phyloP scores from a whole-genome alignment of 2,797 vertebrate genomes.

The Bryconaethiops microstoma region DNA sequence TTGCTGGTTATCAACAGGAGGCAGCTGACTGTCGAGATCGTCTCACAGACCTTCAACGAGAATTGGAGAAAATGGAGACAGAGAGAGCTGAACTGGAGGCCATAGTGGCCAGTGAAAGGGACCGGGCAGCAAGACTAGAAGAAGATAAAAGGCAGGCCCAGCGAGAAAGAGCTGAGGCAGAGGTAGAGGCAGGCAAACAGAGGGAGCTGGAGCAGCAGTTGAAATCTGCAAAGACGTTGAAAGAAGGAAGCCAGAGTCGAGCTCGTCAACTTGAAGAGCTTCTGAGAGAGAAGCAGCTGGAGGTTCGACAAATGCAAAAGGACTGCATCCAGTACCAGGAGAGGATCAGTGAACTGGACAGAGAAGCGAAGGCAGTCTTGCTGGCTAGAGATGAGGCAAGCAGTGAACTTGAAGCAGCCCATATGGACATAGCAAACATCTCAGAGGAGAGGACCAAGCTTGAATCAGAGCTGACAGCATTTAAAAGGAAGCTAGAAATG shows the following conservation, averaged over 20 bases:
- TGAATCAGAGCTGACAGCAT: constrained; percentile 78
- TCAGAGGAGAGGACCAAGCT: constrained; percentile 74
- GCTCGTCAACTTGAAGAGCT: constrained; percentile 92
- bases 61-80: constrained; percentile 70
- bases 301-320: constrained; percentile 92
- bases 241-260: constrained; percentile 81
- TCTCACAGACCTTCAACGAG: constrained; percentile 68
- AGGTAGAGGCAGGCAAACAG: constrained; percentile 79
- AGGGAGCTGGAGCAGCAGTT: constrained; percentile 88
- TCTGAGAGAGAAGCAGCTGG: constrained; percentile 93
- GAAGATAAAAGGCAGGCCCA: constrained; percentile 88
- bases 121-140: constrained; percentile 78
- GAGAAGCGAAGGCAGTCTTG: constrained; percentile 84
- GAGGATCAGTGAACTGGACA: constrained; percentile 86
- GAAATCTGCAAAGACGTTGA: constrained; percentile 80
- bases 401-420: constrained; percentile 77
- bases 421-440: constrained; percentile 70
- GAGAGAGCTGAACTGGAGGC: constrained; percentile 77
- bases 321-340: constrained; percentile 94
- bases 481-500: constrained; percentile 80
- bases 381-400: constrained; percentile 79
- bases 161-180: constrained; percentile 79
- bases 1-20: constrained; percentile 96
- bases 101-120: constrained; percentile 69
- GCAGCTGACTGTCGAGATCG: constrained; percentile 80